Evolutionary conservation across 2,113 vertebrate species (phyloP).

Genomic region (Agapornis roseicollis): DNA sequence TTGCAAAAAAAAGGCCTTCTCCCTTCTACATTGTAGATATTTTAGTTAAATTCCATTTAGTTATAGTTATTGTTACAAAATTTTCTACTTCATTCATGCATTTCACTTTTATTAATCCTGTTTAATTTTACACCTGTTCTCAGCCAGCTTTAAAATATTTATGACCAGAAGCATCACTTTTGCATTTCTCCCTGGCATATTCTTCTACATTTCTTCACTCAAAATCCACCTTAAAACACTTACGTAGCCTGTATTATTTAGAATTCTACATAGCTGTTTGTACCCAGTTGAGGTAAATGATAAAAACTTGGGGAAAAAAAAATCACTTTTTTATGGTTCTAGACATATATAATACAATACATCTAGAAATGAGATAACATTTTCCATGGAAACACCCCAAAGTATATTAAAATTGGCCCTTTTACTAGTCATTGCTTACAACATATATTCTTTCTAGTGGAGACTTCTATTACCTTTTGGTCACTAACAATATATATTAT

Average conservation of each 20-base stretch:
- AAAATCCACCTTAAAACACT: neutral
- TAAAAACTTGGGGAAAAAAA: neutral
- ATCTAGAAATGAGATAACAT: neutral
- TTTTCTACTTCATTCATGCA: neutral
- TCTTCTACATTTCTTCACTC: neutral
- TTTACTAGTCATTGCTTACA: neutral
- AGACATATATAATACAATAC: neutral
- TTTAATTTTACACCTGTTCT: neutral
- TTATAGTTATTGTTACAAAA: neutral
- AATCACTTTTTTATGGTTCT: neutral
- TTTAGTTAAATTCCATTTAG: neutral
- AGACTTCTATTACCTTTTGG: neutral
- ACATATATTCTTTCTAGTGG: neutral
- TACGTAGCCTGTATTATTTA: neutral
- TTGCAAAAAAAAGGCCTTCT: neutral
- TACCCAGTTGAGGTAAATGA: neutral
- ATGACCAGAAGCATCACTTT: neutral
- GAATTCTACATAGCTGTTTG: neutral
- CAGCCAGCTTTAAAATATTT: neutral
- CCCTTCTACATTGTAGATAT: neutral
- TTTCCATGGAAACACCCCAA: neutral
- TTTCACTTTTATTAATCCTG: neutral
- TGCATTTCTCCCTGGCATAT: neutral
- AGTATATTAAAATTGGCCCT: neutral
- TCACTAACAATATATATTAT: neutral